phyloP scores from a whole-genome alignment of 2,888 invertebrate species.

The Lochmaea crataegi region DNA sequence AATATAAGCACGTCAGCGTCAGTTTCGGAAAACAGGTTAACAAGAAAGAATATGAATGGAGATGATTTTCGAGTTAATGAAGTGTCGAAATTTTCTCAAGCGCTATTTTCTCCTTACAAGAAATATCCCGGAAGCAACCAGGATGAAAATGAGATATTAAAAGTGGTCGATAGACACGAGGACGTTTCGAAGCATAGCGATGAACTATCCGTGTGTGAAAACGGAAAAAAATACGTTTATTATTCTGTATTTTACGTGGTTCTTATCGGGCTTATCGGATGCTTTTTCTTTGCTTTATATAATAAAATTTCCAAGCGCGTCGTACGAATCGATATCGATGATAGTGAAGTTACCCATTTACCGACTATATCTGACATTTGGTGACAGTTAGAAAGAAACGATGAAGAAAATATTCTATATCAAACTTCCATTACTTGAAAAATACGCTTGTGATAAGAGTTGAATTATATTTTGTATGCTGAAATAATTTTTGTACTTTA shows the following conservation, averaged over 20 bases:
- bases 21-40: conserved; percentile 1
- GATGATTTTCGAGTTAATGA: conserved; percentile 42
- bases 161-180: conserved; percentile 35
- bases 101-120: conserved; percentile 38
- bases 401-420: conserved; percentile 66
- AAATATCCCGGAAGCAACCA: conserved; percentile 27
- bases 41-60: conserved; percentile 43
- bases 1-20: background rate
- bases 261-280: conserved; percentile 43
- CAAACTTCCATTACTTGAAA: conserved; percentile 57
- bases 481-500: conserved; percentile 53
- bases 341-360: conserved; percentile 72
- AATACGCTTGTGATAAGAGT: conserved; percentile 38
- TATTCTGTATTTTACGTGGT: conserved; percentile 17
- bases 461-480: conserved; percentile 53
- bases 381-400: conserved; percentile 73
- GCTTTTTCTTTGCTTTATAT: background rate
- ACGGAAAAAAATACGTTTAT: conserved; percentile 53
- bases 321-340: conserved; percentile 53
- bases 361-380: conserved; percentile 75
- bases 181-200: conserved; percentile 52
- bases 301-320: background rate
- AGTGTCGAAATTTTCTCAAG: conserved; percentile 16
- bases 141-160: conserved; percentile 18
- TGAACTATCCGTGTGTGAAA: conserved; percentile 58